These are phyloP conservation scores for Encarsia formosa DNA, from an alignment of 2,888 invertebrate genomes.

Conservation along the genomic window DNA sequence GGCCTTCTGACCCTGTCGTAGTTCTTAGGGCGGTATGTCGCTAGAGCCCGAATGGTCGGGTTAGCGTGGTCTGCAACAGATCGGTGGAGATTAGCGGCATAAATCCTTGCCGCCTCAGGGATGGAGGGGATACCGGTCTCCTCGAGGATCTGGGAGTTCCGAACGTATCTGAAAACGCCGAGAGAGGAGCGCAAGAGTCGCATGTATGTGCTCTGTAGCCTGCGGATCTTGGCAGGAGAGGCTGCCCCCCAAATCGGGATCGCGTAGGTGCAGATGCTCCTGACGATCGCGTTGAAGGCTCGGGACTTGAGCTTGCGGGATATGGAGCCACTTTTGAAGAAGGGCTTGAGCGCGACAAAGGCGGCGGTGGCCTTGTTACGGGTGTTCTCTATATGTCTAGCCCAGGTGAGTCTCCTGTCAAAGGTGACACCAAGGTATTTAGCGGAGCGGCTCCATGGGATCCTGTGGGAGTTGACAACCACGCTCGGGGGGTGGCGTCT, in stretches of 20 bases:
- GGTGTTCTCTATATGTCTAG: background rate
- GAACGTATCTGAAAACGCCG: slow-evolving; percentile 3
- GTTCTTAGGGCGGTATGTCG: background rate
- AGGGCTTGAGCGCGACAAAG: slow-evolving; percentile 7
- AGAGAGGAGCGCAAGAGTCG: slow-evolving; percentile 1
- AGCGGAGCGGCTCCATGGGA: slow-evolving; percentile 8
- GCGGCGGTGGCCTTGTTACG: slow-evolving; percentile 7
- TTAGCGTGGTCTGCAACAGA: background rate
- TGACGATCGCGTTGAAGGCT: no score
- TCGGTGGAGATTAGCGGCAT: background rate
- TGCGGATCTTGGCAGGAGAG: background rate
- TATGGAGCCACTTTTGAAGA: slow-evolving; percentile 8
- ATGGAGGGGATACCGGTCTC: slow-evolving; percentile 4
- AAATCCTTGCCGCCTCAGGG: background rate
- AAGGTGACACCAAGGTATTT: slow-evolving; percentile 17
- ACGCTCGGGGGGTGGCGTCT: background rate
- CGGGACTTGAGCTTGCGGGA: slow-evolving; percentile 6
- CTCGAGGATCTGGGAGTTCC: slow-evolving; percentile 6
- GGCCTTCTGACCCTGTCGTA: background rate
- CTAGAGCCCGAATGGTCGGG: no score
- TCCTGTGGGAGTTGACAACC: background rate
- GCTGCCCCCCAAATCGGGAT: slow-evolving; percentile 8
- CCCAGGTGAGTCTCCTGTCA: slow-evolving; percentile 11
- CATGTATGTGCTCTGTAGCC: slow-evolving; percentile 4
- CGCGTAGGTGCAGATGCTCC: no score